Base-by-base conservation (phyloP, 2,888 invertebrate species). In the Pasiphila rectangulata region DNA sequence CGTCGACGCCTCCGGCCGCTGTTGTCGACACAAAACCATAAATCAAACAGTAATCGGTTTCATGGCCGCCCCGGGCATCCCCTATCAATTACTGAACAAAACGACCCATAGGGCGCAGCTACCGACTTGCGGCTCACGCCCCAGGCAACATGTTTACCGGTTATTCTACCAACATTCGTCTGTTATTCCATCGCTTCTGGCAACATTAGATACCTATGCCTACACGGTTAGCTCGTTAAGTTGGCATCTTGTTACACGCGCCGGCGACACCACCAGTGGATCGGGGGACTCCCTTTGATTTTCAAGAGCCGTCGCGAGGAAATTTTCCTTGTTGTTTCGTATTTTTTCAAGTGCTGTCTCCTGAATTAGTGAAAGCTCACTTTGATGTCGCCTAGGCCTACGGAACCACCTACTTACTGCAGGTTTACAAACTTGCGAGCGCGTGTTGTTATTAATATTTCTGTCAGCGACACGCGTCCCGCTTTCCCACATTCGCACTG, bases 381-480 rank as follows among this genome's bases (percentile, higher is more conserved):
- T 67, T 71, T 67, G 66, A 67, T 61, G 45, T 56, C 34, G 55
- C 55, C 38, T 48, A 46, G 41, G 34, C 44, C 40, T 27, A 43
- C 24, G 34, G 19, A 40, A 38, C n/a, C 16, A n/a, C n/a, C n/a
- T n/a, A n/a, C n/a, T n/a, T 23, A 20, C 17, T 27, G 16, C 27
- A 7, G 10, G 25, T 23, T 13, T 15, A 24, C 30, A 25, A 35
- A 15, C 25, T 24, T 19, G 40, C 29, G 45, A 36, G 36, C 53
- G 52, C 37, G 63, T 63, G 62, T 63, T 63, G 67, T 75, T 77
- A 80, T 82, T 80, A 81, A 83, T 81, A 79, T 77, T 58, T 60
- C 83, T 81, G 83, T 81, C 83, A 81, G 32, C 60, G 72, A 60
- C 83, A 83, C 82, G 79, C 80, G 77, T 59, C 76, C 69, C 67